Percentiles rank a stretch among this genome's conserved stretches.
Conservation (phyloP, 2,797 vertebrate species). For the Danio jaintianensis region DNA sequence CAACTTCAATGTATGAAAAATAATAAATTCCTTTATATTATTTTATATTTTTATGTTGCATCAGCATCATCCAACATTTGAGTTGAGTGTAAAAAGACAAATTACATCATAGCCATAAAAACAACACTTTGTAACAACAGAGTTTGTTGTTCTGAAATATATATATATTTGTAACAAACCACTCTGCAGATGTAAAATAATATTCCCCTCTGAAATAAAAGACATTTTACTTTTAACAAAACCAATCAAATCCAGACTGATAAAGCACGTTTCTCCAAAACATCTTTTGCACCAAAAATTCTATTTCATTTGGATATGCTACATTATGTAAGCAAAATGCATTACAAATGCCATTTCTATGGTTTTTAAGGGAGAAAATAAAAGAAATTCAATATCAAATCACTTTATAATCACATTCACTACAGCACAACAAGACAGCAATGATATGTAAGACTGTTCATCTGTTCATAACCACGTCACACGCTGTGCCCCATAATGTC, state of each 20-base stretch:
- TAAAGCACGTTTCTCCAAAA: not conserved
- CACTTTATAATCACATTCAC: not conserved
- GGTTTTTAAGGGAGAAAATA: not conserved
- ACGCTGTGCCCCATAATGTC: not conserved
- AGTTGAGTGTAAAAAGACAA: not conserved
- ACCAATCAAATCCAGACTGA: not conserved
- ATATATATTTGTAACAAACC: not conserved
- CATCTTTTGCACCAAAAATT: not conserved
- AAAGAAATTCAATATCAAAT: not conserved
- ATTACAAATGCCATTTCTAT: not conserved
- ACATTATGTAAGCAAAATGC: not conserved
- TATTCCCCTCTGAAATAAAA: not conserved
- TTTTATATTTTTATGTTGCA: not conserved
- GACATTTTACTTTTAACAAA: not conserved
- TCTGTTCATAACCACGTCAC: not conserved
- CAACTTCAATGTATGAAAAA: too few species aligned
- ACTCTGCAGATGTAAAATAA: not conserved
- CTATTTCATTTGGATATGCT: not conserved
- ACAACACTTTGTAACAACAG: not conserved
- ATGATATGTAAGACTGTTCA: not conserved
- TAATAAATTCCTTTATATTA: too few species aligned
- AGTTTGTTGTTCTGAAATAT: not conserved
- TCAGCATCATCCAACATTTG: not conserved
- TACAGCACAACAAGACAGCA: constrained; percentile 6
- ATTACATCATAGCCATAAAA: not conserved